Evolutionary conservation across 1,140 invertebrate genomes (phyloP), one percentile per base, ranked within the genome.

Genomic region (Drosophila pallidifrons): DNA sequence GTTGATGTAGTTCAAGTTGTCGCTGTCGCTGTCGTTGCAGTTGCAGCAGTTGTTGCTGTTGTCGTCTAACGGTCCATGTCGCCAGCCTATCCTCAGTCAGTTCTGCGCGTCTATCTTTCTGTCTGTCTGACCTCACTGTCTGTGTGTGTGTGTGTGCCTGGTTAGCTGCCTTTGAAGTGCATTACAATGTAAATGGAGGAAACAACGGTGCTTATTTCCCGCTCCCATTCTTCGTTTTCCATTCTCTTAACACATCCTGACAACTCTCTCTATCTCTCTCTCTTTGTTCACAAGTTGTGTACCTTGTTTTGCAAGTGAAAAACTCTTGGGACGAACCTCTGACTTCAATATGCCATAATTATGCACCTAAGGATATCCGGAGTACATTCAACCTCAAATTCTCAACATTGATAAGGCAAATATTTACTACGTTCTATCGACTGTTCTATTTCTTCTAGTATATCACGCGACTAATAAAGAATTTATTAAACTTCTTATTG

Each of bases 181-280:
- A 85, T 85, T 85, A 85, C 81, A 85, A 85, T 85, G 81, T 85
- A 85, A 85, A 85, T 81, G 81, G 63, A 77, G 72, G 63, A 76
- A 82, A 82, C 72, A 76, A 73, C 79, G 74, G 67, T 83, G 68
- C 73, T 73, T 83, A 79, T 75, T 80, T 82, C 45, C 59, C 64
- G 63, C 76, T 68, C 76, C 63, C 52, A 66, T 38, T 38, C 7
- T 3, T 10, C 35, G 35, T 8, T 65, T 64, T n/a, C 32, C 60
- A 43, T 64, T 64, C 35, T 28, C 51, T 41, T 45, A 32, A 43
- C 38, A 68, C 49, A 69, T 69, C 66, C 66, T 73, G 70, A 60
- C 55, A 43, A 51, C 25, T 52, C 41, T 49, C 7, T 49, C 35
- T 13, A 45, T 47, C 25, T 35, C 35, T 47, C 25, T 35, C 35